A percentile compares a stretch with the other conserved stretches of the same genome.
Conservation (phyloP, 2,888 invertebrate genomes). For the Parnassius smintheus region DNA sequence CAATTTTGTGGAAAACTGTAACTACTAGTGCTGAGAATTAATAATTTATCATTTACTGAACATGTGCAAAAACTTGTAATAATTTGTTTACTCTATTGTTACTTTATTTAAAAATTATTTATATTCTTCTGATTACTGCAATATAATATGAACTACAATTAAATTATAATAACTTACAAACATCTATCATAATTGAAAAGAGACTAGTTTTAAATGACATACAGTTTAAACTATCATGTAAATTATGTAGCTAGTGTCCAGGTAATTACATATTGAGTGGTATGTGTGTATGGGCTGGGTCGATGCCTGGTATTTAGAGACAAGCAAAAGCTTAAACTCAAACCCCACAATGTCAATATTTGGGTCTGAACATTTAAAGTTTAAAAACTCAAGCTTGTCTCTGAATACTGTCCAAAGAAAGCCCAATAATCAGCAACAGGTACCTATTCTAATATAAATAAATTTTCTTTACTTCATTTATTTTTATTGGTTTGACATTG, state of each 20-base stretch:
- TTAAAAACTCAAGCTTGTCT: background rate
- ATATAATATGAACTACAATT: too few relatives aligned
- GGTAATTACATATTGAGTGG: background rate
- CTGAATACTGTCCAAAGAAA: background rate
- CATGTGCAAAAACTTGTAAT: background rate
- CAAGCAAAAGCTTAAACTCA: background rate
- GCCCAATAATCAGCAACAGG: conserved; percentile 13
- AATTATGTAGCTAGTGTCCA: background rate
- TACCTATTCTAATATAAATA: conserved; percentile 19
- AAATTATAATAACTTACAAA: background rate
- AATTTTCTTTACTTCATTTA: conserved; percentile 12
- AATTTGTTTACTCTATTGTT: too few relatives aligned
- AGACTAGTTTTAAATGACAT: background rate
- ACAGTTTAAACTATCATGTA: background rate
- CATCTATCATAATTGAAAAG: background rate
- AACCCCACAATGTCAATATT: background rate
- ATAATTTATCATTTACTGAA: background rate
- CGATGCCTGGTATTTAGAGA: background rate
- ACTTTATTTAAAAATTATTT: background rate
- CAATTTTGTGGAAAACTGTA: too few relatives aligned
- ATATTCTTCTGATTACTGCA: background rate
- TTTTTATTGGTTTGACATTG: conserved; percentile 38
- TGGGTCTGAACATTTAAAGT: background rate
- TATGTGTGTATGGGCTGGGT: conserved; percentile 1
- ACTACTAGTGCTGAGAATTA: too few relatives aligned